Conservation (phyloP, 2,888 invertebrate genomes). For the Dryobotodes eremita region DNA sequence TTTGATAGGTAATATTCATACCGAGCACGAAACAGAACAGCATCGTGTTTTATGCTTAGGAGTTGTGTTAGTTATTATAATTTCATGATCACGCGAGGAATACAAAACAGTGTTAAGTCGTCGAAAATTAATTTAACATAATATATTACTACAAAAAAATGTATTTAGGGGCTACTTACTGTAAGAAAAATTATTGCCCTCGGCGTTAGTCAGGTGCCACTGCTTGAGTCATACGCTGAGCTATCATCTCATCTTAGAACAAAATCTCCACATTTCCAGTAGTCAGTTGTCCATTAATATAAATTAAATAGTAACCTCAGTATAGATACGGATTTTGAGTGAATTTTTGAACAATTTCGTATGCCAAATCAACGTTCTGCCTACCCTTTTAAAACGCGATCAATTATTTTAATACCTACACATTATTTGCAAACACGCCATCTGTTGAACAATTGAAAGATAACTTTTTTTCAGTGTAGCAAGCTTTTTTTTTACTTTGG, state of each 20-base stretch:
- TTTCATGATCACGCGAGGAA: slow-evolving; percentile 22
- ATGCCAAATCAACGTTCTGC: neutral
- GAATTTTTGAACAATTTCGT: neutral
- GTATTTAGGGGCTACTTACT: too few species aligned
- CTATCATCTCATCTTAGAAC: neutral
- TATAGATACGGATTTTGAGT: neutral
- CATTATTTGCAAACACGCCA: neutral
- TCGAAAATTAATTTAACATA: too few species aligned
- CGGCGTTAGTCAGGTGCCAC: neutral
- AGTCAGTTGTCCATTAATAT: too few species aligned
- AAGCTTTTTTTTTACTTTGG: neutral
- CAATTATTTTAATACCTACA: neutral
- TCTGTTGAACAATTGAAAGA: slow-evolving; percentile 1
- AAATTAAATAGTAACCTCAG: neutral
- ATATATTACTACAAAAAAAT: too few species aligned
- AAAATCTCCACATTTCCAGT: too few species aligned
- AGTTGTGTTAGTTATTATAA: slow-evolving; percentile 17
- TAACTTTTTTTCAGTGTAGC: neutral
- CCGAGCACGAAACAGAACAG: slow-evolving; percentile 1
- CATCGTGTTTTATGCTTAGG: neutral
- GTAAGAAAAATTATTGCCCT: neutral
- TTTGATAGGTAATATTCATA: neutral
- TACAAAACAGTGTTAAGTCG: neutral
- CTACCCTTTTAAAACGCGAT: neutral
- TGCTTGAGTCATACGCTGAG: neutral